These are phyloP conservation scores for Lacerta viridis DNA, from an alignment of 2,797 vertebrate genomes.

Conservation along the genomic window DNA sequence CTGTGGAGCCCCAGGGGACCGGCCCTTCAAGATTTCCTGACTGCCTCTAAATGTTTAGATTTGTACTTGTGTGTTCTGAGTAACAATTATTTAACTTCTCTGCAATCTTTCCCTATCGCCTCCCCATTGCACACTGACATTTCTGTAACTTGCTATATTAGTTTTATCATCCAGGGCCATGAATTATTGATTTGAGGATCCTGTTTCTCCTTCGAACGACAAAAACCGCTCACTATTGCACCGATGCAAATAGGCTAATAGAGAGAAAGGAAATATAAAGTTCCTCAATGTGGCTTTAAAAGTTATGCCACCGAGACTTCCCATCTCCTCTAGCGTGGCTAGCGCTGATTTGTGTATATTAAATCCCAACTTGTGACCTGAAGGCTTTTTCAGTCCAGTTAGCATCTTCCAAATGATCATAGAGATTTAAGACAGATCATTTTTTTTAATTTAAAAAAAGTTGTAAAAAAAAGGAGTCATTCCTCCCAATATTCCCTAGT, in stretches of 20 bases:
- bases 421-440: slow-evolving; percentile 16
- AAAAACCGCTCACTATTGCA: slow-evolving; percentile 40
- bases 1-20: slow-evolving; percentile 47
- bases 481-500: background rate
- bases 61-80: slow-evolving; percentile 52
- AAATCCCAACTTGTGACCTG: slow-evolving; percentile 53
- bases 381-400: slow-evolving; percentile 28
- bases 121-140: slow-evolving; percentile 57
- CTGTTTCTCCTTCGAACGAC: slow-evolving; percentile 41
- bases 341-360: background rate
- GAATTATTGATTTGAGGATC: slow-evolving; percentile 66
- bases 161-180: slow-evolving; percentile 61
- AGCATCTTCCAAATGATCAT: slow-evolving; percentile 43
- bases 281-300: slow-evolving; percentile 58
- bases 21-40: slow-evolving; percentile 55
- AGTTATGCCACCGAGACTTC: slow-evolving; percentile 44
- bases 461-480: slow-evolving; percentile 3
- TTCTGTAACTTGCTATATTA: slow-evolving; percentile 56
- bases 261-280: slow-evolving; percentile 52
- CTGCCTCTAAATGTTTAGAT: slow-evolving; percentile 71
- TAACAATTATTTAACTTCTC: slow-evolving; percentile 67
- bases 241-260: slow-evolving; percentile 57
- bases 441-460: slow-evolving; percentile 7
- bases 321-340: slow-evolving; percentile 4
- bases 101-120: slow-evolving; percentile 48